Conservation (phyloP, 2,797 vertebrate genomes). For the Loriculus beryllinus region DNA sequence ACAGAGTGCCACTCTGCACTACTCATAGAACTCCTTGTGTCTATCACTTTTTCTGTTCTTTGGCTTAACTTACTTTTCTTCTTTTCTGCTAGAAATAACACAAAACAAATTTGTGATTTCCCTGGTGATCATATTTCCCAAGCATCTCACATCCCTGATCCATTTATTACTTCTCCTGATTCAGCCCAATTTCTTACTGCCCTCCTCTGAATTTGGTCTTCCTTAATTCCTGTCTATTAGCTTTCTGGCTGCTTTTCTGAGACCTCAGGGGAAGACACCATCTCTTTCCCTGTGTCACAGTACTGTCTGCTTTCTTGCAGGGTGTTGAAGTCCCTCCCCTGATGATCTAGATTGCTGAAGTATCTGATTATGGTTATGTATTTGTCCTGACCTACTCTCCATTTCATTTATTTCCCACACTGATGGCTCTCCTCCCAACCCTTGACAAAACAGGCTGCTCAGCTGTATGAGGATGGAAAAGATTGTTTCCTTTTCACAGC, state of each 20-base stretch:
- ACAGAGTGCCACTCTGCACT: accelerated
- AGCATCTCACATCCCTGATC: background rate
- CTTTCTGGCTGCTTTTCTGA: background rate
- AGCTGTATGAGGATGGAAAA: background rate
- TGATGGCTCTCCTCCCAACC: background rate
- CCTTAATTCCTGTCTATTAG: background rate
- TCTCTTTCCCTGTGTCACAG: background rate
- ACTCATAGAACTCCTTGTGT: background rate
- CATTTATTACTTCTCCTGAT: background rate
- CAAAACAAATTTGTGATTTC: background rate
- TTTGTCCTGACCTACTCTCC: background rate
- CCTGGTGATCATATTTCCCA: background rate
- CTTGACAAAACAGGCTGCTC: background rate
- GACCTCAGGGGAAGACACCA: background rate
- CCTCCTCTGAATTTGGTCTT: background rate
- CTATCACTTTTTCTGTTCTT: background rate
- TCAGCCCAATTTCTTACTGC: background rate
- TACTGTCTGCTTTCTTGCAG: background rate
- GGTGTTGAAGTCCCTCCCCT: background rate
- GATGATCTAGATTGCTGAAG: background rate
- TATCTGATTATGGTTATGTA: background rate
- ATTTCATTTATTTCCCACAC: background rate
- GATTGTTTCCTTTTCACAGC: background rate
- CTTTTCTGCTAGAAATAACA: background rate
- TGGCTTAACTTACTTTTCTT: background rate